Base-by-base conservation (phyloP, 2,888 invertebrate species). In the Entomobrya multifasciata region DNA sequence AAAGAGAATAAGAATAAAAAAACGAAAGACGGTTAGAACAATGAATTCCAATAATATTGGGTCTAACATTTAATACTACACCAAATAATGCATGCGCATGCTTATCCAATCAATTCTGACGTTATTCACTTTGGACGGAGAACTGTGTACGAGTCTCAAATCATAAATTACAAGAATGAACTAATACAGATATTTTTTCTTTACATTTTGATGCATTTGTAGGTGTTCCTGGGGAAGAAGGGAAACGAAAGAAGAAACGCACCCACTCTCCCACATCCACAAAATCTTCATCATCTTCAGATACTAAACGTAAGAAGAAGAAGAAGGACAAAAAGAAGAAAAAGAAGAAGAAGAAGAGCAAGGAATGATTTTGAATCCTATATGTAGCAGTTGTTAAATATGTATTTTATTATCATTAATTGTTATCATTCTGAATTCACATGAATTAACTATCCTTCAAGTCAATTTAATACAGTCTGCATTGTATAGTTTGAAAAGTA, bases 221-320 rank as follows among this genome's bases (percentile, higher is more conserved):
- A 74, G 74, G 74, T 17, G 74, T 74, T 49, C 74, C n/a, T 17
- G 74, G 74, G 17, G 77, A 77, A 20, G 89, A 88, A 20, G 77
- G 77, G 8, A 87, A 86, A 44, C 80, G 85, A 13, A 87, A 87
- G 13, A 88, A 84, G 76, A 90, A 88, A 60, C 89, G 88, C 36
- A 67, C 87, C 8, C 88, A 89, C 92, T 93, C 91, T 60, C 89
- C 90, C 2, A 87, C 83, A 15, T 88, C 90, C n/a, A 82, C 85
- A 1, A 82, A 86, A 13, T 87, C 87, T 20, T 88, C 88, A 1
- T 88, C 88, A 13, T 88, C 89, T 0, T 87, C 89, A 13, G 88
- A 88, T 47, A 78, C 76, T 10, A 89, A 90, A 20, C 80, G 83
- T 15, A 89, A 87, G 62, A 90, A 87, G 74, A 78, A 81, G 17